Evolutionary conservation across 2,797 vertebrate species (phyloP).

Genomic region (Syngnathus rostellatus): DNA sequence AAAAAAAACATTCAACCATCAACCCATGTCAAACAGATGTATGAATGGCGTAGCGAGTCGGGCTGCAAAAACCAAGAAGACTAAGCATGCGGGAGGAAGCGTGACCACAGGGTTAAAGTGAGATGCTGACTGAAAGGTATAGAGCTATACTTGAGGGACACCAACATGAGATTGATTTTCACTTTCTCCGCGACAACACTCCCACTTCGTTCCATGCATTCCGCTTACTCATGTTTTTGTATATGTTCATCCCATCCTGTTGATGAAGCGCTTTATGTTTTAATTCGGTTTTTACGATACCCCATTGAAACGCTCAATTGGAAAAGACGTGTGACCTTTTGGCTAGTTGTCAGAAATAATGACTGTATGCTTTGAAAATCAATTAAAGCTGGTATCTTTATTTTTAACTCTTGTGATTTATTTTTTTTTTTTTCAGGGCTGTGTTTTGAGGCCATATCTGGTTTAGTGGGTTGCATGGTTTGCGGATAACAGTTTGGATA

Average conservation of each 20-base stretch:
- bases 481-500: slow-evolving; percentile 11
- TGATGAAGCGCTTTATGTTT: not conserved
- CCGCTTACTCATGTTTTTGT: not conserved
- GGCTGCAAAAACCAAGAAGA: slow-evolving; percentile 33
- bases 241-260: not conserved
- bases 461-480: not conserved
- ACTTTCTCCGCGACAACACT: slow-evolving; percentile 29
- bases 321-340: not conserved
- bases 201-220: slow-evolving; percentile 20
- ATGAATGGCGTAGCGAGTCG: slow-evolving; percentile 37
- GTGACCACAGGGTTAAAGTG: slow-evolving; percentile 31
- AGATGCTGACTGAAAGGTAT: slow-evolving; percentile 37
- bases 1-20: slow-evolving; percentile 2
- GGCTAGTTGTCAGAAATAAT: not conserved
- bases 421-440: not conserved
- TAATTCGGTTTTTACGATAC: not conserved
- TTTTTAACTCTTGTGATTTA: not conserved
- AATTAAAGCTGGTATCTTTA: not conserved
- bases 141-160: slow-evolving; percentile 36
- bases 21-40: slow-evolving; percentile 18
- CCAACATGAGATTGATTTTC: slow-evolving; percentile 16
- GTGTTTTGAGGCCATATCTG: slow-evolving; percentile 13
- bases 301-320: slow-evolving; percentile 3
- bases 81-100: slow-evolving; percentile 44
- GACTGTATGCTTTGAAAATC: not conserved